phyloP scores from a whole-genome alignment of 2,797 vertebrate species.

The Poliocrania exsul region DNA sequence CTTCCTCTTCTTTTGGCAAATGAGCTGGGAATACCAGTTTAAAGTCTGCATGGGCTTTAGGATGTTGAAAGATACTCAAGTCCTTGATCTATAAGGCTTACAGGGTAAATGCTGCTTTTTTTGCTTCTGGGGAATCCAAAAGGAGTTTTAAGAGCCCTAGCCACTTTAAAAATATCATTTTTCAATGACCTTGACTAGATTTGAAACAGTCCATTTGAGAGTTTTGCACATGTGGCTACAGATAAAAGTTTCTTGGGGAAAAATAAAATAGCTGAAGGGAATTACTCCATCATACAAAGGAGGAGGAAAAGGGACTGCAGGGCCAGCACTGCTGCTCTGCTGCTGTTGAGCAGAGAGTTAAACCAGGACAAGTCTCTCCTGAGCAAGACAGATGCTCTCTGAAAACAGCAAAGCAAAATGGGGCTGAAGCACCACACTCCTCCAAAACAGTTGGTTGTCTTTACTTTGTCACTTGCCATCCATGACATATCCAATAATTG shows the following conservation, averaged over 20 bases:
- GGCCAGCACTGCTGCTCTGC: background rate
- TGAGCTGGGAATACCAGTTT: slow-evolving; percentile 68
- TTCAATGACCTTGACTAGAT: slow-evolving; percentile 68
- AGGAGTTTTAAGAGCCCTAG: slow-evolving; percentile 48
- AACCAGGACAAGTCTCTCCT: slow-evolving; percentile 3
- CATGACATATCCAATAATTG: slow-evolving; percentile 49
- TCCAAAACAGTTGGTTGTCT: slow-evolving; percentile 38
- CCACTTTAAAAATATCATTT: slow-evolving; percentile 56
- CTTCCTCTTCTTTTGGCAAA: slow-evolving; percentile 52
- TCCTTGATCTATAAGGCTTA: slow-evolving; percentile 65
- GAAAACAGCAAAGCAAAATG: slow-evolving; percentile 11
- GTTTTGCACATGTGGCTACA: slow-evolving; percentile 47
- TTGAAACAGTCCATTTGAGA: slow-evolving; percentile 60
- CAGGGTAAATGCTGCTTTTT: slow-evolving; percentile 41
- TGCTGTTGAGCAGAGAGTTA: slow-evolving; percentile 26
- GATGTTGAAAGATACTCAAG: slow-evolving; percentile 59
- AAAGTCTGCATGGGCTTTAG: slow-evolving; percentile 41
- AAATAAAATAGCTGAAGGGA: slow-evolving; percentile 51
- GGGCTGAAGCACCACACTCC: background rate
- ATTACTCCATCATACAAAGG: background rate
- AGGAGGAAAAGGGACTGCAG: slow-evolving; percentile 25
- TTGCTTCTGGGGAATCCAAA: slow-evolving; percentile 67
- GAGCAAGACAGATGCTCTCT: background rate
- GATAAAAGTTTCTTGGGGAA: slow-evolving; percentile 63
- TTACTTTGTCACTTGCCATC: slow-evolving; percentile 38